Evolutionary conservation across 2,113 vertebrate species (phyloP).

Genomic region (Corythoichthys intestinalis): DNA sequence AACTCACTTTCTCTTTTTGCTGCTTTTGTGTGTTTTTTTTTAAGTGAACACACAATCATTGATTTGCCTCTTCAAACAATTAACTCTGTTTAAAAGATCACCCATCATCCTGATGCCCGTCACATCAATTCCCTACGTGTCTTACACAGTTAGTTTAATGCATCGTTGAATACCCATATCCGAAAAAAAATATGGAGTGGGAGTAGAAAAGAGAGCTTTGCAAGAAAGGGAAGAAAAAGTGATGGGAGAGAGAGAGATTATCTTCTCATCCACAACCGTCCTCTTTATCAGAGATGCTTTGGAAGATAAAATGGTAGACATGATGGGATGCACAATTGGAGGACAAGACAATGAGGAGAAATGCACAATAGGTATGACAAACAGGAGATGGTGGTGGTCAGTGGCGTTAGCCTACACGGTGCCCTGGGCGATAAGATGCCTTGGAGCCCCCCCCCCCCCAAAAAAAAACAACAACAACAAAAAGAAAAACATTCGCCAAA

Average conservation of each 20-base stretch:
- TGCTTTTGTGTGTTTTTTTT: not conserved
- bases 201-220: not conserved
- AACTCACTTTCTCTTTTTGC: not conserved
- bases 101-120: constrained; percentile 11
- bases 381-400: no score
- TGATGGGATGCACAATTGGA: no score
- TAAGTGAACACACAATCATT: not conserved
- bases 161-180: not conserved
- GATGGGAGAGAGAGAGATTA: not conserved
- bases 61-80: constrained; percentile 21
- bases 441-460: no score
- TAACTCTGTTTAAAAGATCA: constrained; percentile 5
- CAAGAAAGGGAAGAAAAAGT: not conserved
- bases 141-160: not conserved
- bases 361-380: no score
- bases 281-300: not conserved
- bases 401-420: no score
- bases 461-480: no score
- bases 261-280: not conserved
- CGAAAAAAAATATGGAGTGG: not conserved
- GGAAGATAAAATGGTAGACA: no score
- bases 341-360: no score
- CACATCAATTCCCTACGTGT: not conserved
- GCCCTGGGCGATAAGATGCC: no score
- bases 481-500: no score